phyloP scores from a whole-genome alignment of 2,888 invertebrate species.

The Scaptomyza reducta region DNA sequence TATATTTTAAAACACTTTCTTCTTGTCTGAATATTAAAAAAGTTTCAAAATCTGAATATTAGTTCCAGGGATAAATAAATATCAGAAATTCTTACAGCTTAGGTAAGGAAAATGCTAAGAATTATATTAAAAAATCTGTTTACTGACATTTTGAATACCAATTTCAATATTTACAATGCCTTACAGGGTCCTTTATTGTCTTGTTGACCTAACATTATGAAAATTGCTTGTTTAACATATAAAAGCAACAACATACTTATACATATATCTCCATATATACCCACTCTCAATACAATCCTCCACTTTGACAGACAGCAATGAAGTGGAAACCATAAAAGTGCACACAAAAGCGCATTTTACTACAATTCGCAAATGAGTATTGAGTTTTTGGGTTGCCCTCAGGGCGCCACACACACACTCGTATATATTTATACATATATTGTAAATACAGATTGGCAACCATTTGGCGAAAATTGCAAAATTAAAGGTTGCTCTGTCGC shows the following conservation, averaged over 20 bases:
- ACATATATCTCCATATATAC: background rate
- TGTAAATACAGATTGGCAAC: slow-evolving; percentile 30
- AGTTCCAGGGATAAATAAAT: no score
- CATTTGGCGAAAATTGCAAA: slow-evolving; percentile 25
- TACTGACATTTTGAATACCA: no score
- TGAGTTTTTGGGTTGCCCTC: slow-evolving; percentile 15
- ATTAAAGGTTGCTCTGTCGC: slow-evolving; percentile 16
- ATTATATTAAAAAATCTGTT: no score
- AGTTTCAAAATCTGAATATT: no score
- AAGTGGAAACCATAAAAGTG: slow-evolving; percentile 39
- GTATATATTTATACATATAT: slow-evolving; percentile 1
- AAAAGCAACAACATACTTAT: background rate
- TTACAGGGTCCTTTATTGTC: no score
- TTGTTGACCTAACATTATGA: no score
- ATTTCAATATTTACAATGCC: background rate
- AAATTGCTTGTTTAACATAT: background rate
- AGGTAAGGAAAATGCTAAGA: no score
- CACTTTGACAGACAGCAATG: slow-evolving; percentile 16
- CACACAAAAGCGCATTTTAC: slow-evolving; percentile 25
- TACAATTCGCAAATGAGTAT: slow-evolving; percentile 9
- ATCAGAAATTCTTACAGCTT: no score
- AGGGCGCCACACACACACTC: slow-evolving; percentile 38
- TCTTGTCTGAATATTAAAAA: no score
- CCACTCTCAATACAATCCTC: background rate
- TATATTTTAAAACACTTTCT: no score